Base-by-base conservation (phyloP, 2,113 vertebrate genomes). In the Phrynocephalus versicolor region DNA sequence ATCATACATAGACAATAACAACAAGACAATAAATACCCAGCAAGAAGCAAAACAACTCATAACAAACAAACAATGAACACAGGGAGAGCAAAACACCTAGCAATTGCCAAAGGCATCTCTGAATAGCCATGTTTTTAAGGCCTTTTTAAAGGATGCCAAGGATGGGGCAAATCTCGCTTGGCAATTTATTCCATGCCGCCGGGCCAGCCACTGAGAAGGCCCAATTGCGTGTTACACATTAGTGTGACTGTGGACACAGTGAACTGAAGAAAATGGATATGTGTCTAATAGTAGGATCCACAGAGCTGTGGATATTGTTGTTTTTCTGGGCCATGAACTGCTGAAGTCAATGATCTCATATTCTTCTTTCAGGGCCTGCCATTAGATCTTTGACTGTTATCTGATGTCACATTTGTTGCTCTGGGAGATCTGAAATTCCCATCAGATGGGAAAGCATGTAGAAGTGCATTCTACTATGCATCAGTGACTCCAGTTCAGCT, bases 221-320 rank as follows among this genome's bases (percentile, higher is more conserved):
- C n/a, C n/a, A n/a, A n/a, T n/a, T n/a, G n/a, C 85, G 39, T 82
- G 82, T 89, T 88, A 81, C 89, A 84, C 80, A 89, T 91, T 83
- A 79, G 81, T 88, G 88, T 78, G 82, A 79, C 79, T 88, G 88
- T 78, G 82, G 71, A 51, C 30, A 62, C 6, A 82, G 82, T 72
- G 37, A 84, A 79, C 89, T 88, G 30, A 89, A 83, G 7, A 90
- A 55, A 72, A 23, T 23, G 65, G 69, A 88, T 89, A 57, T 82
- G 60, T 64, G 58, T 72, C 86, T 85, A 89, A 83, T 86, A 87
- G 86, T 76, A 88, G 84, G 84, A 89, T 83, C 85, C 73, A 81
- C 35, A 69, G 60, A 89, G 39, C 39, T 77, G 82, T 85, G 57
- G 84, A 72, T 64, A 64, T 14, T 65, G 67, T 57, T 86, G 23